phyloP scores from a whole-genome alignment of 1,140 invertebrate genomes.

The Ceratina calcarata region DNA sequence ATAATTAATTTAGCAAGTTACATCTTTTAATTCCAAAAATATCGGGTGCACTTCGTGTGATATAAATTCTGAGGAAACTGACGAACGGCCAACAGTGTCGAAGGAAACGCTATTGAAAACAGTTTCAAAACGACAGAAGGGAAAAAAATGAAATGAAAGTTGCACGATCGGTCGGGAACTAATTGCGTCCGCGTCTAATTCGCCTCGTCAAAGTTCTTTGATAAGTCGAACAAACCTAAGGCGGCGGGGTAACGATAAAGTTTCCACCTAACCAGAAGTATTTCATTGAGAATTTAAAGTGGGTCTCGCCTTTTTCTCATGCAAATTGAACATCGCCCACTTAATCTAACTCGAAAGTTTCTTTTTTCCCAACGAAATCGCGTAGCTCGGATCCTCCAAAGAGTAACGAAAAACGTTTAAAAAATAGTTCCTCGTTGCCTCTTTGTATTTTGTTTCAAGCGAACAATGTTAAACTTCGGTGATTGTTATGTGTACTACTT shows the following conservation, averaged over 20 bases:
- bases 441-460: not conserved
- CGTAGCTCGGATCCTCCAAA: not conserved
- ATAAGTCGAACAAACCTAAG: constrained; percentile 34
- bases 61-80: too few relatives aligned
- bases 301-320: constrained; percentile 23
- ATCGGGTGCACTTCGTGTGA: too few relatives aligned
- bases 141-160: not conserved
- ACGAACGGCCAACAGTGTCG: too few relatives aligned
- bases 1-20: too few relatives aligned
- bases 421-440: not conserved
- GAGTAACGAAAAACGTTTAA: too few relatives aligned
- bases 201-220: constrained; percentile 26
- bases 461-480: too few relatives aligned
- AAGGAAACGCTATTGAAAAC: not conserved
- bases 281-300: constrained; percentile 36
- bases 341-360: constrained; percentile 18
- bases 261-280: constrained; percentile 31
- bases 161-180: constrained; percentile 10
- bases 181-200: constrained; percentile 37
- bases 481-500: too few relatives aligned
- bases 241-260: constrained; percentile 1
- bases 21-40: too few relatives aligned
- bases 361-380: constrained; percentile 6
- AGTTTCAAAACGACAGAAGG: not conserved
- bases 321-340: constrained; percentile 22